These are phyloP conservation scores for Troides oblongomaculatus DNA, from an alignment of 2,888 invertebrate species.

Conservation along the genomic window DNA sequence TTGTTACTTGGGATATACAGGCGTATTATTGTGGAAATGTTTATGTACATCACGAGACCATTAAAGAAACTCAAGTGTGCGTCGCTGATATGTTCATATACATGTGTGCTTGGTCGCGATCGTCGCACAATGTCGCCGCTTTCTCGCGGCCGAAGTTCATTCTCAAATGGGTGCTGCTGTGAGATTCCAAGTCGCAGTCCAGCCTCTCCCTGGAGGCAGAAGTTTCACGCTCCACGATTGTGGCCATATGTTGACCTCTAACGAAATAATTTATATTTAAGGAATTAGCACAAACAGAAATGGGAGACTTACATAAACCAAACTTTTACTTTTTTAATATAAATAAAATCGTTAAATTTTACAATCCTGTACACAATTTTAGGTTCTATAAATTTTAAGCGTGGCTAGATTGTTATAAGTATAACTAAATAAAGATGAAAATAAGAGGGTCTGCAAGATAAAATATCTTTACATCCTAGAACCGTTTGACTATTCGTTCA, in stretches of 20 bases:
- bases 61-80: slow-evolving; percentile 50
- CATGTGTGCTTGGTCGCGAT: slow-evolving; percentile 64
- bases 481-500: no score
- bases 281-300: neutral
- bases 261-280: neutral
- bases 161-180: slow-evolving; percentile 59
- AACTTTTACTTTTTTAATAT: no score
- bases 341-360: no score
- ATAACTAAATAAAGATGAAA: no score
- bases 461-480: no score
- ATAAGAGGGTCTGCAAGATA: no score
- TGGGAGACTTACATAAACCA: neutral
- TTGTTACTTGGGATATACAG: no score
- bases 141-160: slow-evolving; percentile 62
- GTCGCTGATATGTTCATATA: slow-evolving; percentile 77
- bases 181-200: slow-evolving; percentile 53
- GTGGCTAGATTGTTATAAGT: no score
- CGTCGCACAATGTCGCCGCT: slow-evolving; percentile 47
- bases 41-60: neutral
- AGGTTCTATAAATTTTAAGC: no score
- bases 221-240: slow-evolving; percentile 69
- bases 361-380: no score
- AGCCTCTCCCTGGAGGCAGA: slow-evolving; percentile 64
- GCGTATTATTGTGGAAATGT: neutral
- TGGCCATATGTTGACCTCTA: slow-evolving; percentile 70